phyloP scores from a whole-genome alignment of 1,140 invertebrate genomes.

The Ostrea edulis region DNA sequence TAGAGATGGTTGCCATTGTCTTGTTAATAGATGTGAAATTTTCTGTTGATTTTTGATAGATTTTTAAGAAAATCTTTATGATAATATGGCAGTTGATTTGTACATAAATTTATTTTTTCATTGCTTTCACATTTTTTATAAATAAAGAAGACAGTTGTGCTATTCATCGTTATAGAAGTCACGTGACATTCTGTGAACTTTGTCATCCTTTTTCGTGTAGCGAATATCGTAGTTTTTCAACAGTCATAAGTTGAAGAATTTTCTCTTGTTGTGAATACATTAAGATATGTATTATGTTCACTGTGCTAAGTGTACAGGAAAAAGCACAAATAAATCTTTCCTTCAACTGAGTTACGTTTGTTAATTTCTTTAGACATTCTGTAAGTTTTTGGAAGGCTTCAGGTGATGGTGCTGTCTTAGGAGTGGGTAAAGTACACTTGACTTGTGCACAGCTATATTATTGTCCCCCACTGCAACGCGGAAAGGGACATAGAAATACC shows the following conservation, averaged over 20 bases:
- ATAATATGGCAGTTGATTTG: not conserved
- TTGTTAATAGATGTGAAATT: not conserved
- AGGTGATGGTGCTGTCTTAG: too few species aligned
- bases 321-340: constrained; percentile 9
- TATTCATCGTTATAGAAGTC: not conserved
- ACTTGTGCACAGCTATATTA: too few species aligned
- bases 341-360: not conserved
- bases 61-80: constrained; percentile 17
- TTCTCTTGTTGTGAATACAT: constrained; percentile 3
- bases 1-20: not conserved
- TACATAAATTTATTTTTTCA: constrained; percentile 22
- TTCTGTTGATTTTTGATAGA: constrained; percentile 33
- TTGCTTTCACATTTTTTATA: constrained; percentile 15
- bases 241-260: not conserved
- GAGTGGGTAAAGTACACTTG: too few species aligned
- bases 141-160: not conserved
- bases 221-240: not conserved
- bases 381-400: too few species aligned
- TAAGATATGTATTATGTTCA: not conserved
- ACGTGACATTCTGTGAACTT: constrained; percentile 10
- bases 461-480: too few species aligned
- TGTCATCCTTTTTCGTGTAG: not conserved
- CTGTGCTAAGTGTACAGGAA: not conserved
- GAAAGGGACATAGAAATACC: too few species aligned
- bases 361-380: not conserved